phyloP scores from a whole-genome alignment of 2,113 vertebrate species.

The Phalacrocorax carbo region DNA sequence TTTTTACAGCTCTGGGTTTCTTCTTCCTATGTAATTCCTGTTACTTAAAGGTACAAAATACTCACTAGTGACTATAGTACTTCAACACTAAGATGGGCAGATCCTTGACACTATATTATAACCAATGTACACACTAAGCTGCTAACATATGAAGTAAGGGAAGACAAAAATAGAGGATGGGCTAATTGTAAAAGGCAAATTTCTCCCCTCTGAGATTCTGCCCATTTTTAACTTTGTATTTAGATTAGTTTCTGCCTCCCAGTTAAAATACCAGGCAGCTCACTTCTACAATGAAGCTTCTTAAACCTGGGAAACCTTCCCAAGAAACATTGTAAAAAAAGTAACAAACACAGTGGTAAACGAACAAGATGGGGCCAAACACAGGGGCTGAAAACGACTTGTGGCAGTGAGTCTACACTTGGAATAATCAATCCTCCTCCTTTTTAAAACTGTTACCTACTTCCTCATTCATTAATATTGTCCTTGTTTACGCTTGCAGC shows the following conservation, averaged over 20 bases:
- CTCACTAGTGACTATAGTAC: neutral
- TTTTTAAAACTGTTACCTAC: constrained; percentile 8
- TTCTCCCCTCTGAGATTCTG: neutral
- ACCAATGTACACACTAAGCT: neutral
- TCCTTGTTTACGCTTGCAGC: constrained; percentile 9
- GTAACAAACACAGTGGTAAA: neutral
- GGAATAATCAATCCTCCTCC: constrained; percentile 3
- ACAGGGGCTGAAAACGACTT: neutral
- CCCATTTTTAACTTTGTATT: neutral
- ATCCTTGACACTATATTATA: neutral
- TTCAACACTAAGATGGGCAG: neutral
- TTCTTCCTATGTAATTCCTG: neutral
- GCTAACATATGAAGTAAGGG: neutral
- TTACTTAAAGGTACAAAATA: neutral
- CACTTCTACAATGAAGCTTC: neutral
- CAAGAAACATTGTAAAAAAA: neutral
- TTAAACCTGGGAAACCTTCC: neutral
- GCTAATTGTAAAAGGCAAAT: neutral
- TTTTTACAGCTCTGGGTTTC: neutral
- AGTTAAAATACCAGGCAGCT: neutral
- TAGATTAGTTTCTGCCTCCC: neutral
- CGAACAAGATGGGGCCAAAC: neutral
- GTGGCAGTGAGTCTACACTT: neutral
- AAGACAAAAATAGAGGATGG: neutral
- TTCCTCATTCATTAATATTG: constrained; percentile 21